Percentiles rank a stretch among this genome's conserved stretches.
Evolutionary conservation across 2,797 vertebrate species (phyloP).

Genomic region (Takifugu rubripes): DNA sequence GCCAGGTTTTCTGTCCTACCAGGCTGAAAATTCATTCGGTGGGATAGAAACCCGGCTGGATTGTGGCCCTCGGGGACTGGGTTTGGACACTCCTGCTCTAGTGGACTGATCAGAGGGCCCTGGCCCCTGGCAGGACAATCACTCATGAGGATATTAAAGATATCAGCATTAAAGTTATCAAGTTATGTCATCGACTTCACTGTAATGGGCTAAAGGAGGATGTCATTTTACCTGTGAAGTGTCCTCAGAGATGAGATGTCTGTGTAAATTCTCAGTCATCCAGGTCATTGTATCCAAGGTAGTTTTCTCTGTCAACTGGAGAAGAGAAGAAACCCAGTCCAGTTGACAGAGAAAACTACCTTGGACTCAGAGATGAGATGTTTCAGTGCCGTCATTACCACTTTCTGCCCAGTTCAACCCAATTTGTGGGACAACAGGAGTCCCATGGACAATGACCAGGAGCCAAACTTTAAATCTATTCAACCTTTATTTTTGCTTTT

Average conservation of each 20-base stretch:
- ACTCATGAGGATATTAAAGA: background rate
- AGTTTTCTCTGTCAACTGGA: no score
- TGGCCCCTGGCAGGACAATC: slow-evolving; percentile 69
- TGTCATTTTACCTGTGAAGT: slow-evolving; percentile 73
- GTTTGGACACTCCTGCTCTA: no score
- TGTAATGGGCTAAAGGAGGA: background rate
- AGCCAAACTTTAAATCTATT: slow-evolving; percentile 23
- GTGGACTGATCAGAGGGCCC: slow-evolving; percentile 74
- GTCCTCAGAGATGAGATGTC: slow-evolving; percentile 81
- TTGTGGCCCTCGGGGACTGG: no score
- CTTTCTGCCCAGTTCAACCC: background rate
- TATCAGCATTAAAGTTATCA: background rate
- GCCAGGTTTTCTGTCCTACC: no score
- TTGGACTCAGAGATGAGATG: slow-evolving; percentile 73
- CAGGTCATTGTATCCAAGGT: no score
- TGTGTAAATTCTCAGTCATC: no score
- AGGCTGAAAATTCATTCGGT: no score
- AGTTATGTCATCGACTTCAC: background rate
- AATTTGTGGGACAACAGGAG: background rate
- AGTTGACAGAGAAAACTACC: no score
- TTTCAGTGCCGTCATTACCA: no score
- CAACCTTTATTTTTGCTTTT: slow-evolving; percentile 63
- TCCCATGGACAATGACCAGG: slow-evolving; percentile 4
- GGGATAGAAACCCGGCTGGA: no score
- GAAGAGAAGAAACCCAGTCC: no score